These are phyloP conservation scores for Corythornis vintsioides DNA, from an alignment of 2,113 vertebrate species.

Conservation along the genomic window DNA sequence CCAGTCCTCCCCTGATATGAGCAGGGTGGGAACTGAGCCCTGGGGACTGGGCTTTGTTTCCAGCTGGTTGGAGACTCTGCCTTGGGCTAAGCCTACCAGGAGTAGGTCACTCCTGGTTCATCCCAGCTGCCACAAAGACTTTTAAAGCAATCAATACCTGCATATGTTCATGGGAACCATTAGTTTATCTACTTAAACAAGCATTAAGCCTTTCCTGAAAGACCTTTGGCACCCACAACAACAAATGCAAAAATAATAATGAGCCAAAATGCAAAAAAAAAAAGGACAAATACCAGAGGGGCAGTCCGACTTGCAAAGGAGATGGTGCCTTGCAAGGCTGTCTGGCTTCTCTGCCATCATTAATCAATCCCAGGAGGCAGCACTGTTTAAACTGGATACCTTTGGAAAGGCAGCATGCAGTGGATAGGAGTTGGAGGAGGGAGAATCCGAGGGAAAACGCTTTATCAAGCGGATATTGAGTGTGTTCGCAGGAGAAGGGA, in stretches of 20 bases:
- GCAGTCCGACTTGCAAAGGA: not conserved
- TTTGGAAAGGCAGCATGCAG: not conserved
- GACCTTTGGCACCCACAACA: not conserved
- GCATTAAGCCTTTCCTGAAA: not conserved
- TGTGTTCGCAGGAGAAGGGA: not conserved
- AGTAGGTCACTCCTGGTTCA: not conserved
- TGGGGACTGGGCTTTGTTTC: not conserved
- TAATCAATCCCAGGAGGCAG: not conserved
- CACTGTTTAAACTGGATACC: not conserved
- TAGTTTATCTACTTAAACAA: not conserved
- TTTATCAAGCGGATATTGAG: constrained; percentile 11
- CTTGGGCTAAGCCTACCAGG: not conserved
- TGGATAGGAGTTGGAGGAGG: not conserved
- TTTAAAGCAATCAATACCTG: not conserved
- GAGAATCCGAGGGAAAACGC: not conserved
- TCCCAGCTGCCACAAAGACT: not conserved
- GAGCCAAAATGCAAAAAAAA: not conserved
- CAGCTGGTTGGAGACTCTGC: not conserved
- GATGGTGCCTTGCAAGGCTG: not conserved
- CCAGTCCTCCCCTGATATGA: not conserved
- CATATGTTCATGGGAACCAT: not conserved
- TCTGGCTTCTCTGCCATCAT: not conserved
- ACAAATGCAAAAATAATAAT: not conserved
- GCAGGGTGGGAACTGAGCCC: not conserved
- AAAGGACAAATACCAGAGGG: not conserved